Evolutionary conservation across 2,797 vertebrate genomes (phyloP), one percentile per base, ranked within the genome.

Genomic region (Lacerta viridis): DNA sequence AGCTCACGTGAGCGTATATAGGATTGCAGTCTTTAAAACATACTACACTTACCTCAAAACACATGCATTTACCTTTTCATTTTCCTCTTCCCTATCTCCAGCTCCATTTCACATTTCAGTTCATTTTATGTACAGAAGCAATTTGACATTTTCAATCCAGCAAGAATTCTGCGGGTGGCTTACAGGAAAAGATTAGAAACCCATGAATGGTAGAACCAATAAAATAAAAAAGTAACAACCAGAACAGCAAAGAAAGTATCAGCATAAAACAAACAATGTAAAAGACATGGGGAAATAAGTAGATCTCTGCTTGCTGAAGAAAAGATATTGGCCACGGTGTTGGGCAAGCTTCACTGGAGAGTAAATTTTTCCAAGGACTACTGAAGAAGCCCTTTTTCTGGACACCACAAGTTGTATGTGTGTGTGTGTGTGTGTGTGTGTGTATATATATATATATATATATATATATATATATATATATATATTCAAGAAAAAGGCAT

Each of bases 161-260:
- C n/a, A 55, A 79, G 46, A 9, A 69, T 46, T 79, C 66, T 55
- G 5, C 69, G n/a, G 43, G 13, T 50, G 15, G 8, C 17, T 46
- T 78, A 43, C 23, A 29, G 25, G 68, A 77, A 71, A 69, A 55
- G 10, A 33, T 46, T 9, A 3, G 10, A 69, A 29, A 39, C 18
- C 43, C n/a, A 55, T 50, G 36, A 79, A 50, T 0, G 79, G 20
- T 50, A 79, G 7, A 71, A 36, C 8, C 41, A 50, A 55, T 79
- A 69, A 85, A 86, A 79, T 77, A n/a, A n/a, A 84, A 36, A 72
- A 39, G n/a, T 17, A 75, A 20, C 39, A 75, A 39, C 64, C 23
- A 55, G n/a, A n/a, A 59, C 33, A 84, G n/a, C n/a, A 59, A 7
- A 55, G 3, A 41, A 55, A 72, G 50, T 81, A 41, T 55, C n/a